These are phyloP conservation scores for Arion vulgaris DNA, from an alignment of 1,140 invertebrate genomes.

Conservation along the genomic window DNA sequence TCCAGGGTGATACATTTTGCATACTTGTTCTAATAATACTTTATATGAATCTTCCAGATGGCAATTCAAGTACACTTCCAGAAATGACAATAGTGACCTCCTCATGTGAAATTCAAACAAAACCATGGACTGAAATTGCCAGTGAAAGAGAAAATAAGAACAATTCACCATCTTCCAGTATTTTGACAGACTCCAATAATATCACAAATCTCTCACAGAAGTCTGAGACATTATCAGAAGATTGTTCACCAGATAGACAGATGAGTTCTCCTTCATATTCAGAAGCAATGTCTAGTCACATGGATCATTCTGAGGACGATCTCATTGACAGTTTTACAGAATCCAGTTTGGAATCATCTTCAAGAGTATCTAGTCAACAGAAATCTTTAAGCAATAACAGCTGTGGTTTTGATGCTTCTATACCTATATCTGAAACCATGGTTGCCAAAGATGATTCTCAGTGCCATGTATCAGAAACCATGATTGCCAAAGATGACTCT, in stretches of 20 bases:
- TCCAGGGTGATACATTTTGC: too few species aligned
- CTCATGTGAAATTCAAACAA: neutral
- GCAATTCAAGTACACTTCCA: neutral
- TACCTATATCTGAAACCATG: neutral
- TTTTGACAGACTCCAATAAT: neutral
- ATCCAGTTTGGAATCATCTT: neutral
- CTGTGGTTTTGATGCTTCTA: neutral
- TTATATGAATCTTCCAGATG: neutral
- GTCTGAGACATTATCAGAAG: neutral
- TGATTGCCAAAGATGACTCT: too few species aligned
- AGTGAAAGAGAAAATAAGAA: conserved; percentile 19
- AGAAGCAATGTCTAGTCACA: neutral
- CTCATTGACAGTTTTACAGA: neutral
- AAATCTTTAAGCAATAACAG: neutral
- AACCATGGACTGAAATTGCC: conserved; percentile 10
- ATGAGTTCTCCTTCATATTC: neutral
- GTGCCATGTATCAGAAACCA: too few species aligned
- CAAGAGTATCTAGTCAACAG: neutral
- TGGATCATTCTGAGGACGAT: neutral
- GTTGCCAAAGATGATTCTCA: too few species aligned
- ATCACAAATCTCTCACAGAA: neutral
- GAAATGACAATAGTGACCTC: neutral
- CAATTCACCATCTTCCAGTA: neutral
- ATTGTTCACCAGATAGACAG: neutral
- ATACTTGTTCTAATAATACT: neutral